phyloP scores from a whole-genome alignment of 2,113 vertebrate genomes.

The Motacilla tschutschensis region DNA sequence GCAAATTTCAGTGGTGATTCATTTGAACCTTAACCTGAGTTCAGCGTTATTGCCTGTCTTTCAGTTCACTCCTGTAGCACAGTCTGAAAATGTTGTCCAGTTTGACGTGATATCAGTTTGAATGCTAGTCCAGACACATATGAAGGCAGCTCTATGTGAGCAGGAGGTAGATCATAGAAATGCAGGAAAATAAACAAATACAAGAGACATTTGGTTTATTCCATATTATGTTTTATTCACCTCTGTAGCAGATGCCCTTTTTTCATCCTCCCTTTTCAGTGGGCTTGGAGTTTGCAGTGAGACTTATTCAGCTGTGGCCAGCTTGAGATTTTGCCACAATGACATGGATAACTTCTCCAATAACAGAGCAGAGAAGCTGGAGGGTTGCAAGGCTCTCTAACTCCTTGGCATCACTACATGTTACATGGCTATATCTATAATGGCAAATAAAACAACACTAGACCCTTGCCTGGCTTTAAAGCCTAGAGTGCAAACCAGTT shows the following conservation, averaged over 20 bases:
- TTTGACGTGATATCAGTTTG: not conserved
- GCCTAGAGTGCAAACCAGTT: not conserved
- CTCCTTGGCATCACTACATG: not conserved
- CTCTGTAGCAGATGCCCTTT: not conserved
- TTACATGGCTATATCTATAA: not conserved
- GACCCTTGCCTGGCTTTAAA: not conserved
- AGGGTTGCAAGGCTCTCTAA: not conserved
- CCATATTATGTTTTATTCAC: not conserved
- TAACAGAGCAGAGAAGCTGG: not conserved
- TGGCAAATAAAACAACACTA: not conserved
- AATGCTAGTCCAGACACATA: not conserved
- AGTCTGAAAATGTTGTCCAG: not conserved
- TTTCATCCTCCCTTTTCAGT: rapidly evolving
- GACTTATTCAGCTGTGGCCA: not conserved
- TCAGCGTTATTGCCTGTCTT: not conserved
- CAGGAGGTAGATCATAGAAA: not conserved
- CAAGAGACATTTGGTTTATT: not conserved
- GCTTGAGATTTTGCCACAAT: not conserved
- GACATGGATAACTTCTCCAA: not conserved
- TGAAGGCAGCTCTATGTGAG: not conserved
- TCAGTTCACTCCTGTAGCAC: not conserved
- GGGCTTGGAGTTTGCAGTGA: not conserved
- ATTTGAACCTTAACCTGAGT: not conserved
- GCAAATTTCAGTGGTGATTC: not conserved
- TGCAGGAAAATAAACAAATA: not conserved